A percentile compares a stretch with the other conserved stretches of the same genome.
These are phyloP conservation scores for Campylomormyrus numenius DNA, from an alignment of 2,113 vertebrate species.

Conservation along the genomic window DNA sequence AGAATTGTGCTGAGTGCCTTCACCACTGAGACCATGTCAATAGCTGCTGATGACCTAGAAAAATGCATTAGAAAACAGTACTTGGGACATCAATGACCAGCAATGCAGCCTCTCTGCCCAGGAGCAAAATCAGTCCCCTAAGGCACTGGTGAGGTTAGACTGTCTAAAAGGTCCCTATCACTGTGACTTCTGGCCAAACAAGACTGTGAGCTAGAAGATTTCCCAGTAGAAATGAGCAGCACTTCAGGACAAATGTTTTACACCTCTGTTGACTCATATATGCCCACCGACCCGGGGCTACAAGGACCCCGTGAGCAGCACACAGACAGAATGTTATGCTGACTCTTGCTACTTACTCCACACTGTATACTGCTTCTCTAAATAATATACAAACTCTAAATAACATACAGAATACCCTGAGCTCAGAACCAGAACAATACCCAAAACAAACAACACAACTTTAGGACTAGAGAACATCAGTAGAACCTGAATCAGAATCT, in stretches of 20 bases:
- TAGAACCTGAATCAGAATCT: background rate
- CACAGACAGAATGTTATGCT: background rate
- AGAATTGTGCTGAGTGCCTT: background rate
- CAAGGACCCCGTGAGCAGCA: background rate
- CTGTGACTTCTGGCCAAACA: background rate
- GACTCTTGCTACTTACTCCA: background rate
- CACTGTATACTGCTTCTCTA: background rate
- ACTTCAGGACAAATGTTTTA: conserved; percentile 7
- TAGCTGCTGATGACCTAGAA: background rate
- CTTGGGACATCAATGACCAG: background rate
- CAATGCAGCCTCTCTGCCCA: background rate
- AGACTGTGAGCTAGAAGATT: background rate
- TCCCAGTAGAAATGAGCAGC: background rate
- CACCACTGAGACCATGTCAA: background rate
- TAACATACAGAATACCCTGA: background rate
- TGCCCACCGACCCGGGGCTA: background rate
- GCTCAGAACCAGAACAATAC: background rate
- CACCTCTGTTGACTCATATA: background rate
- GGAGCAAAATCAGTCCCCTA: background rate
- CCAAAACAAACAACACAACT: background rate
- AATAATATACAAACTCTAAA: background rate
- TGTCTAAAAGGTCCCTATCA: background rate
- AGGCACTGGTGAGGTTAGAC: background rate
- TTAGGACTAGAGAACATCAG: background rate
- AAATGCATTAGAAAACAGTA: background rate